Conservation (phyloP, 2,888 invertebrate genomes). For the Andricus curvator region DNA sequence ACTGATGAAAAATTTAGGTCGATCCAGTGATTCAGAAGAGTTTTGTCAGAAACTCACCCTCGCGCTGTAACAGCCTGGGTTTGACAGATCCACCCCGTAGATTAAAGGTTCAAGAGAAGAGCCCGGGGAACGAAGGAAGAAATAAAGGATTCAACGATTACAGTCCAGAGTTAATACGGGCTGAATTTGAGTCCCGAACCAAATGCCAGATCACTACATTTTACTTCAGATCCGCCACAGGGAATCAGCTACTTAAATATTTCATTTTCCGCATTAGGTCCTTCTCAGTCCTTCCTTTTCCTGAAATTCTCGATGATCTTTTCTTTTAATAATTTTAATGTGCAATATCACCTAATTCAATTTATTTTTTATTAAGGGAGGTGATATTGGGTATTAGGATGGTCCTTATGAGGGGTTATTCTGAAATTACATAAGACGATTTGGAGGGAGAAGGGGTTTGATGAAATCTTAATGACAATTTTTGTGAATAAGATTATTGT, state of each 20-base stretch:
- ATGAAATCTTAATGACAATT: too few relatives aligned
- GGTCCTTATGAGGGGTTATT: neutral
- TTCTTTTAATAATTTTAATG: neutral
- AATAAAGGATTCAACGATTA: conserved; percentile 35
- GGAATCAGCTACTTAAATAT: conserved; percentile 37
- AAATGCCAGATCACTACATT: conserved; percentile 22
- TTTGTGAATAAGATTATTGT: too few relatives aligned
- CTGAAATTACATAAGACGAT: too few relatives aligned
- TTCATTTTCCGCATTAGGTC: conserved; percentile 25
- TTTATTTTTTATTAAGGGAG: neutral
- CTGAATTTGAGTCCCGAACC: conserved; percentile 19
- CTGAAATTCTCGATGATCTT: neutral
- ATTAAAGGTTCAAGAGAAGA: conserved; percentile 40
- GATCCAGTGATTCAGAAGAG: conserved; percentile 31
- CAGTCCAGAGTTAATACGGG: conserved; percentile 37
- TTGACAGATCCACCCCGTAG: conserved; percentile 41
- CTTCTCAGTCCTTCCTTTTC: neutral
- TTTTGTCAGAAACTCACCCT: conserved; percentile 29
- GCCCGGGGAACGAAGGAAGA: conserved; percentile 35
- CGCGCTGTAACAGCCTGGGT: conserved; percentile 22
- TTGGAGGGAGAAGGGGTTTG: too few relatives aligned
- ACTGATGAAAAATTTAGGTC: conserved; percentile 35
- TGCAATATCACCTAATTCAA: neutral
- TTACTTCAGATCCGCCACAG: conserved; percentile 17
- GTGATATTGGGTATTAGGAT: neutral